Percentiles rank a stretch among this genome's conserved stretches.
Evolutionary conservation across 2,797 vertebrate genomes (phyloP).

Genomic region (Spheniscus humboldti): DNA sequence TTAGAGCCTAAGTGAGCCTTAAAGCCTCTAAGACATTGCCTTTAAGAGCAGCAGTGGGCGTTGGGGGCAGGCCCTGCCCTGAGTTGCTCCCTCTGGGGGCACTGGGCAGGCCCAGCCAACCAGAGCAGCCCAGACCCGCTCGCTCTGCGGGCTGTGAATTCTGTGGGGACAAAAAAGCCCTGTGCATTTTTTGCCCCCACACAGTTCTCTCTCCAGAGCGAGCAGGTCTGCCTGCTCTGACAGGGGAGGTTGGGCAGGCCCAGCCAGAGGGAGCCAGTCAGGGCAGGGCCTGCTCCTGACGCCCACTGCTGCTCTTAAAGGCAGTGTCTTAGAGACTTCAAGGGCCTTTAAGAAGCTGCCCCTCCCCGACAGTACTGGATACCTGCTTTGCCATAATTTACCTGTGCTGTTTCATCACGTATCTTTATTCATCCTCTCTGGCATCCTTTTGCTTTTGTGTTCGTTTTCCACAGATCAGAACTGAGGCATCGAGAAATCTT

Average conservation of each 20-base stretch:
- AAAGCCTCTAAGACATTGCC: background rate
- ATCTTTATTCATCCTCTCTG: background rate
- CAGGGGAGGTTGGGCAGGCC: background rate
- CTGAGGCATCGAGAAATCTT: background rate
- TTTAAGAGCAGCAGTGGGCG: background rate
- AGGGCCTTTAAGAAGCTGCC: background rate
- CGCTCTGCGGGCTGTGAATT: background rate
- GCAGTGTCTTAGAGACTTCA: background rate
- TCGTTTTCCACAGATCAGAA: background rate
- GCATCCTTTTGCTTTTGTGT: background rate
- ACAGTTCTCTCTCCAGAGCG: background rate
- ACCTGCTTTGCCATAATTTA: background rate
- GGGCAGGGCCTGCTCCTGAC: background rate
- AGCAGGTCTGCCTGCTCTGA: background rate
- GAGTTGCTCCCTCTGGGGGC: background rate
- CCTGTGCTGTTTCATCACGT: background rate
- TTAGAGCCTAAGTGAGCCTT: background rate
- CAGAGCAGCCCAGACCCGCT: background rate
- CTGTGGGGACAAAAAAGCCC: background rate
- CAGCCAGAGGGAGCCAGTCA: background rate
- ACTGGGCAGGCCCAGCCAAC: background rate
- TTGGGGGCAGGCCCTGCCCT: background rate
- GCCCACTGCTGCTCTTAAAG: background rate
- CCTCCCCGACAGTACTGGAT: background rate
- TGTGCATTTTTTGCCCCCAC: background rate